Percentiles rank a stretch among this genome's conserved stretches.
phyloP scores from a whole-genome alignment of 2,888 invertebrate species.

The Xylocampa areola region DNA sequence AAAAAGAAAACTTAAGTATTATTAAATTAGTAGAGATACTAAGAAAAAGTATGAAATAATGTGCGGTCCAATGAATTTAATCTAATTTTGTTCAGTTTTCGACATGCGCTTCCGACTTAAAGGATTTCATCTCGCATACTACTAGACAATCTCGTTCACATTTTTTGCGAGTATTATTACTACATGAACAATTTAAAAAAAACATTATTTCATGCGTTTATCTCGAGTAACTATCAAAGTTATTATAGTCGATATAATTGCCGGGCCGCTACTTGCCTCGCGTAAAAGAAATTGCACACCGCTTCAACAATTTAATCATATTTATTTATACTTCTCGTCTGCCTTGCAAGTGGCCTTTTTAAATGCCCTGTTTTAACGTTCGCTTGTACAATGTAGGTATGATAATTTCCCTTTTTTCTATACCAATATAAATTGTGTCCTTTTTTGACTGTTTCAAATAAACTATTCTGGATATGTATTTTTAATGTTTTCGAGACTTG shows the following conservation, averaged over 20 bases:
- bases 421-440: no score
- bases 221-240: constrained; percentile 60
- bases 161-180: constrained; percentile 38
- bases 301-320: constrained; percentile 62
- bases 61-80: no score
- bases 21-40: no score
- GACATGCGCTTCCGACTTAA: no score
- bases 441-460: no score
- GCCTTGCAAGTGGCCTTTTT: constrained; percentile 43
- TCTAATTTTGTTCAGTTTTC: no score
- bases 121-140: neutral
- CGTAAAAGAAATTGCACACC: constrained; percentile 60
- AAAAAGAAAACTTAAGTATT: no score
- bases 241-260: constrained; percentile 63
- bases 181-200: constrained; percentile 52
- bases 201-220: constrained; percentile 55
- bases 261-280: constrained; percentile 48
- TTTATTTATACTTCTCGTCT: constrained; percentile 48
- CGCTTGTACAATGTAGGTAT: constrained; percentile 10
- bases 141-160: constrained; percentile 23
- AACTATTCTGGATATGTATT: no score
- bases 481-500: no score
- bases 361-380: constrained; percentile 16
- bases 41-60: no score
- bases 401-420: no score